Base-by-base conservation (phyloP, 2,888 invertebrate species). In the Drosophila conformis region DNA sequence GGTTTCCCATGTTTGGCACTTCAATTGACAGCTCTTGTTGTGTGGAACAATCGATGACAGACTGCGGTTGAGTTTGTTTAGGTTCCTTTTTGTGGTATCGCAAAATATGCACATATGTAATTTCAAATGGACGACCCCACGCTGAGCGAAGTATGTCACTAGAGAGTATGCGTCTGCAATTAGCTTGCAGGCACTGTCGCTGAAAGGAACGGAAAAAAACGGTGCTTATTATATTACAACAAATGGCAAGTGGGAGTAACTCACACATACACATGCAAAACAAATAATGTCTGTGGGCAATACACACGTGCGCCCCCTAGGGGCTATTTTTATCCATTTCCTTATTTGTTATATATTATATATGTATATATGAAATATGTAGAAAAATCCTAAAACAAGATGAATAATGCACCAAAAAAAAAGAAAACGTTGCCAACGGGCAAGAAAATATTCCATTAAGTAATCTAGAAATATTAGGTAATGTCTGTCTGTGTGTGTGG, bases 201-300 rank as follows among this genome's bases (percentile, higher is more conserved):
- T 35, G 29, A 38, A 38, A 51, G 38, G 21, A 27, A 57, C 21
- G 51, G 69, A 69, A 63, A 58, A 68, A 68, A 57, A 70, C 53
- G 25, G 31, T 61, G 65, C 78, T 87, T 87, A 87, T 84, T 87
- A 76, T 87, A 87, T 89, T 87, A 84, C 89, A 76, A 74, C 78
- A 83, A 80, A 78, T 62, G 73, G 53, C 58, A 64, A 52, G 70
- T 71, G 58, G 69, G 67, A 48, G 63, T 36, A 13, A 40, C 27
- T 33, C 46, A 61, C 49, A 52, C 62, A 54, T 25, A 62, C 35
- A 40, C 46, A 60, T 62, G 57, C 52, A 62, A 69, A 79, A 77
- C 70, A 78, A 78, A 75, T 64, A 56, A 56, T 76, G 73, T 66
- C 83, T 69, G 25, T 29, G 42, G 77, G 76, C 63, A 31, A 29